Conservation (phyloP, 2,113 vertebrate species). For the Rhadina sibilatrix region DNA sequence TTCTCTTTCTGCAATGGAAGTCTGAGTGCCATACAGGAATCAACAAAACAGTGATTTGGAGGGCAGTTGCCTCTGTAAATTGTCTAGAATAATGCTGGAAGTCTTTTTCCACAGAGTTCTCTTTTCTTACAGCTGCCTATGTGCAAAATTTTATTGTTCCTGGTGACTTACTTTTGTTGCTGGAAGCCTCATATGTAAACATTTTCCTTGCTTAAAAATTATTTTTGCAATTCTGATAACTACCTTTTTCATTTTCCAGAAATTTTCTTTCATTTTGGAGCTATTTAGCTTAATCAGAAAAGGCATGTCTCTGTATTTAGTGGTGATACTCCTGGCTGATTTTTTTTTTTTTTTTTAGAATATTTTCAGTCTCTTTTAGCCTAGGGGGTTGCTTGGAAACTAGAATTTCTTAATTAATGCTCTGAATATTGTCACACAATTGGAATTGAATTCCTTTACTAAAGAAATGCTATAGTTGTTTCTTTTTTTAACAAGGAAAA, state of each 20-base stretch:
- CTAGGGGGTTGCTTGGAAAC: constrained; percentile 29
- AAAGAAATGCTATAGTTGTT: background rate
- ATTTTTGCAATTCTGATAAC: background rate
- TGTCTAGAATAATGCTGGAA: background rate
- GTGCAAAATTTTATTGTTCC: background rate
- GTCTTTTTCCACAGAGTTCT: background rate
- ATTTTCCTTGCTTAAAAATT: background rate
- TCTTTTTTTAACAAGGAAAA: background rate
- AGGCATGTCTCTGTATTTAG: background rate
- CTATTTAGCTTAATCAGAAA: background rate
- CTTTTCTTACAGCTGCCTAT: background rate
- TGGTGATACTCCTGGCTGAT: background rate
- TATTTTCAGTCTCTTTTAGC: background rate
- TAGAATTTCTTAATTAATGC: constrained; percentile 5
- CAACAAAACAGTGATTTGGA: background rate
- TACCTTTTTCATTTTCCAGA: background rate
- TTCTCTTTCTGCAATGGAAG: fast-evolving
- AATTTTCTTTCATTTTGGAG: background rate
- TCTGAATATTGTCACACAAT: background rate
- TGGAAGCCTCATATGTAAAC: background rate
- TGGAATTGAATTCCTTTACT: background rate
- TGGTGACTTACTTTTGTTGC: background rate
- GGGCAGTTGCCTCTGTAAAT: background rate
- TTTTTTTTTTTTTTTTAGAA: background rate
- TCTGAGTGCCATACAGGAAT: background rate